Percentiles rank a stretch among this genome's conserved stretches.
These are phyloP conservation scores for Polyploca ridens DNA, from an alignment of 2,888 invertebrate genomes.

Conservation along the genomic window DNA sequence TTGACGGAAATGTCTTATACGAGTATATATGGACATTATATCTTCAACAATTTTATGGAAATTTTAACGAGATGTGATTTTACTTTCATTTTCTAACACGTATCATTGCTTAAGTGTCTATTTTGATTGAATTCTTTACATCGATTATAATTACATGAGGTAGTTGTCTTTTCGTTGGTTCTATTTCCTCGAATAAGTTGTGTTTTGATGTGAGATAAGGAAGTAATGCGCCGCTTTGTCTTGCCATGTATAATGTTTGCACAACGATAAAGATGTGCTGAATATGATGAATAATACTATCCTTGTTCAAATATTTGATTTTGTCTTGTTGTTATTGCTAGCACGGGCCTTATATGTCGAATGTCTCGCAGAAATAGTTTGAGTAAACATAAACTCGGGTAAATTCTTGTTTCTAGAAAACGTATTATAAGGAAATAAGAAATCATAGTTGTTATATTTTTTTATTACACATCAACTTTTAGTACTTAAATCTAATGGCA, in stretches of 20 bases:
- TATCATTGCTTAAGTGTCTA: too few relatives aligned
- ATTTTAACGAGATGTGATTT: too few relatives aligned
- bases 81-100: too few relatives aligned
- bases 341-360: constrained; percentile 7
- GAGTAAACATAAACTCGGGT: background rate
- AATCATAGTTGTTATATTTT: constrained; percentile 24
- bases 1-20: too few relatives aligned
- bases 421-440: constrained; percentile 11
- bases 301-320: constrained; percentile 49
- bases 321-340: constrained; percentile 16
- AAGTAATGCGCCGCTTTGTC: constrained; percentile 31
- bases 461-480: constrained; percentile 67
- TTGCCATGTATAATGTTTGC: constrained; percentile 48
- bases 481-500: constrained; percentile 86
- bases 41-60: too few relatives aligned
- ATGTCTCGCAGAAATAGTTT: background rate
- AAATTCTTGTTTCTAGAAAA: background rate
- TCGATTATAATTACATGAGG: background rate
- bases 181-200: constrained; percentile 26
- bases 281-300: constrained; percentile 61
- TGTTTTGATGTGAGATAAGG: constrained; percentile 37
- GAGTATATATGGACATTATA: too few relatives aligned
- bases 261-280: constrained; percentile 64
- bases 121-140: background rate
- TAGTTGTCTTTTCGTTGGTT: background rate